Base-by-base conservation (phyloP, 37 sponge, comb jelly and placozoan genomes). In the Hexactinellida sp. region DNA sequence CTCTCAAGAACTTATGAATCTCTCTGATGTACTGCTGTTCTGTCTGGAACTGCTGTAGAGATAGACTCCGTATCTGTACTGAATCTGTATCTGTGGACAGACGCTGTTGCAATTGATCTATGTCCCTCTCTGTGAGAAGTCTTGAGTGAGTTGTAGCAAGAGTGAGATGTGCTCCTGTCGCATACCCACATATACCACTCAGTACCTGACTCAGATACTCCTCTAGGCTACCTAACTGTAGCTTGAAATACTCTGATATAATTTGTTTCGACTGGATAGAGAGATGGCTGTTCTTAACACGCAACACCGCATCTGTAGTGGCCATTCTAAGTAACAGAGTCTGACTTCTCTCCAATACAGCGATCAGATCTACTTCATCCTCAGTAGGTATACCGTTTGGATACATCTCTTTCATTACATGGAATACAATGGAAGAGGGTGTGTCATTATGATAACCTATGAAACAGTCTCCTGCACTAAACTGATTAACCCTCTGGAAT, bases 391-490 rank as follows among this genome's bases (percentile, higher is more conserved):
- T 63, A 25, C 34, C 76, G 13, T 63, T 23, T 25, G 25, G 76
- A n/a, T 63, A 63, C 76, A 85, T 54, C 32, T 10, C 37, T 36
- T 85, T 85, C 37, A 36, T 36, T 32, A 90, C 96, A 52, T 93
- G 94, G 35, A 96, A 91, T 28, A 97, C 92, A 41, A 94, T 89
- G 28, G 98, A 82, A 30, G 95, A 93, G 83, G 95, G 84, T 10
- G 93, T 91, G 38, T 97, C 95, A 24, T 88, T 84, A 47, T 94
- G 95, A 54, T 87, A 94, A 36, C 98, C 98, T 47, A 97, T 83
- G 85, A 97, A 97, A 25, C 91, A 87, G 85, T 97, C 92, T 19
- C 86, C 87, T 32, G 35, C 84, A 23, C 84, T 84, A 54, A 91
- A 93, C 0, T 32, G 83, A 16, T 36, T 47, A 16, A 23, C 13